Conservation (phyloP, 2,797 vertebrate species). For the Gila robusta region DNA sequence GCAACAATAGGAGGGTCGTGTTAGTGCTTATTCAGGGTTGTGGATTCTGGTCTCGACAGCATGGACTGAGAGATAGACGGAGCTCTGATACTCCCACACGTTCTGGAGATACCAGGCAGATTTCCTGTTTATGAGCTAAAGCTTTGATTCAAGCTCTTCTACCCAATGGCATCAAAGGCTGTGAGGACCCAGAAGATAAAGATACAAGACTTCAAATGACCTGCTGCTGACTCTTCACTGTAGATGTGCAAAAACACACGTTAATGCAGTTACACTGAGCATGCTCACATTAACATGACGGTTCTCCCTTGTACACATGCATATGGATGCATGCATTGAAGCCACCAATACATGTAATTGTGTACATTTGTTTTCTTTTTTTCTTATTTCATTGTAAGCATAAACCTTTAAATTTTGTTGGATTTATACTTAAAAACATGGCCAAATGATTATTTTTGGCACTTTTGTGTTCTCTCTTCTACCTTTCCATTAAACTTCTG, state of each 20-base stretch:
- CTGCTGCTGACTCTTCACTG: neutral
- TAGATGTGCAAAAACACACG: neutral
- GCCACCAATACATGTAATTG: neutral
- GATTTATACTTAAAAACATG: neutral
- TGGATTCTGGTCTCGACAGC: neutral
- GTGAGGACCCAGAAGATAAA: constrained; percentile 41
- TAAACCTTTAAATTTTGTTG: neutral
- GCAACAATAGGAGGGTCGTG: constrained; percentile 19
- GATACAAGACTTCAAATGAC: constrained; percentile 49
- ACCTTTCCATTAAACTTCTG: neutral
- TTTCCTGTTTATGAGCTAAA: constrained; percentile 64
- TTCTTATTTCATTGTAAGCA: neutral
- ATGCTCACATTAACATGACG: neutral
- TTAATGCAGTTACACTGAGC: neutral
- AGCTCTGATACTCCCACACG: constrained; percentile 53
- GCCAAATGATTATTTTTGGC: neutral
- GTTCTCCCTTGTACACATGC: neutral
- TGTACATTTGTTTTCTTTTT: neutral
- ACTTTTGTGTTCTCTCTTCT: neutral
- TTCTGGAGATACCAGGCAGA: constrained; percentile 66
- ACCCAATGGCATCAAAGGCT: constrained; percentile 63
- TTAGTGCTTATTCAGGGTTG: neutral
- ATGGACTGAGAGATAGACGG: constrained; percentile 35
- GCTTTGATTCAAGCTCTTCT: constrained; percentile 63
- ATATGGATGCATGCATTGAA: neutral